These are phyloP conservation scores for Hyposoter didymator DNA, from an alignment of 2,888 invertebrate genomes.

Conservation along the genomic window DNA sequence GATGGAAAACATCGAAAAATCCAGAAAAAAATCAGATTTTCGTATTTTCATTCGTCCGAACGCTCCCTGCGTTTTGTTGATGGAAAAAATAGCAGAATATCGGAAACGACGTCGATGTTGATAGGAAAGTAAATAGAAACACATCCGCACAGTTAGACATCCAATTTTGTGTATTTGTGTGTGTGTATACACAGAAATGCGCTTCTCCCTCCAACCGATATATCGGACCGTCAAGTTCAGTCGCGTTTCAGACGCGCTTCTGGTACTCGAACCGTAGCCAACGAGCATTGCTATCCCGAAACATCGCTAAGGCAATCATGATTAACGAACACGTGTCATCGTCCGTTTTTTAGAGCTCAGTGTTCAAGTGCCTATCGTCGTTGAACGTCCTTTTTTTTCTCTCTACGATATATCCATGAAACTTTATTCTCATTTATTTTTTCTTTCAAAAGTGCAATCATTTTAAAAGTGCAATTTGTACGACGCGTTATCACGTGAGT, in stretches of 20 bases:
- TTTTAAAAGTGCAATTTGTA: neutral
- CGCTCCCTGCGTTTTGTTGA: neutral
- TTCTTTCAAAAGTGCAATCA: no score
- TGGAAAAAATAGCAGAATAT: neutral
- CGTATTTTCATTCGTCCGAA: neutral
- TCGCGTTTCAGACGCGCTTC: constrained; percentile 29
- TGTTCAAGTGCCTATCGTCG: constrained; percentile 15
- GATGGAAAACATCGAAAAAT: neutral
- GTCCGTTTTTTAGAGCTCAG: constrained; percentile 9
- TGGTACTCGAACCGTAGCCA: neutral
- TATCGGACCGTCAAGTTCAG: constrained; percentile 30
- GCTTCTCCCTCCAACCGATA: constrained; percentile 13
- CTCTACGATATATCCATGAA: no score
- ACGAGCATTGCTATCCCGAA: constrained; percentile 15
- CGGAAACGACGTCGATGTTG: neutral
- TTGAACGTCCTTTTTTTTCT: constrained; percentile 6
- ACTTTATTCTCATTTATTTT: no score
- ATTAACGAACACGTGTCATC: constrained; percentile 40
- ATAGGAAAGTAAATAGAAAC: neutral
- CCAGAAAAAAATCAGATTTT: neutral
- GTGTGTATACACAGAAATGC: neutral
- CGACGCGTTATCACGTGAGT: constrained; percentile 47
- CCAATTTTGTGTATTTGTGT: neutral
- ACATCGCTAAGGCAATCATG: constrained; percentile 15
- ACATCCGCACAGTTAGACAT: neutral